Base-by-base conservation (phyloP, 2,113 vertebrate species). In the Tretioscincus oriximinensis region DNA sequence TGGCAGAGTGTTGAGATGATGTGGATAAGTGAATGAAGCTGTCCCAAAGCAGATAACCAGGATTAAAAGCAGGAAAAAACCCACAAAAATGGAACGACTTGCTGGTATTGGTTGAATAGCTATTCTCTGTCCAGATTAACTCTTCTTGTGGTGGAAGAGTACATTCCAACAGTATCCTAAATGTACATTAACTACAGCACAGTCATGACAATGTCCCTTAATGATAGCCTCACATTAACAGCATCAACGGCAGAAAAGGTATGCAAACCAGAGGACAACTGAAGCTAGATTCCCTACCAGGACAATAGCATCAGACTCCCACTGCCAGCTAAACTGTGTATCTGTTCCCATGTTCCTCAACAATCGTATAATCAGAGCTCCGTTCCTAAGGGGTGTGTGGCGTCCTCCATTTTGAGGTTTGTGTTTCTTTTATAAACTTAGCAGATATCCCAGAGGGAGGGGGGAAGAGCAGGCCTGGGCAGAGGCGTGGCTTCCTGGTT, bases 31-130 rank as follows among this genome's bases (percentile, higher is more conserved):
- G 9, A 88, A 90, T 91, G 92, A 71, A 91, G 88, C 90, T 92
- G 88, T 85, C 82, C 76, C 20, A 89, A 90, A 91, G 92, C 86
- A 93, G 91, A 92, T 92, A 86, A 91, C 68, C 70, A 73, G 87
- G 88, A 88, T 83, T 85, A 73, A 73, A 73, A 16, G 49, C 49
- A 51, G 12, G 12, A 51, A 51, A 9, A 51, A 86, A 81, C 86
- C 84, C 9, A 54, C 0, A 45, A 80, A 81, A 88, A 77, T 87
- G 76, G 72, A 0, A 24, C 80, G 0, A 0, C 83, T 91, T 84
- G 84, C 85, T 84, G 88, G 41, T 86, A 86, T 66, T n/a, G 49
- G 1, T 60, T 10, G 69, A 65, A 87, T 85, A 69, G 5, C 87
- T 49, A 28, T 4, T 12, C 78, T 22, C 3, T 84, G 71, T 77